Conservation (phyloP, 2,113 vertebrate species). For the Sylvilagus bachmani region DNA sequence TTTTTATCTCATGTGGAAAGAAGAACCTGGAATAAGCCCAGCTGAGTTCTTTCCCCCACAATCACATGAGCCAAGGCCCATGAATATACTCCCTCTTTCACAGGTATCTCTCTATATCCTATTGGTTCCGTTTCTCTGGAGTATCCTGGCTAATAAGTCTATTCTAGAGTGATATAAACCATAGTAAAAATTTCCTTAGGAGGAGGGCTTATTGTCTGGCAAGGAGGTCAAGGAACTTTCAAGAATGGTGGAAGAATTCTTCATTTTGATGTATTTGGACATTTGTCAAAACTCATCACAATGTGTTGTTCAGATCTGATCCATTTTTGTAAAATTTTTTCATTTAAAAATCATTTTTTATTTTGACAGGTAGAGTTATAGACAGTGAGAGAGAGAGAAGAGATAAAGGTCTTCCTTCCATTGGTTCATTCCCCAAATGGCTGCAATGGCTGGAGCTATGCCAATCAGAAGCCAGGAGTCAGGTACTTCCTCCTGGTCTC, state of each 20-base stretch:
- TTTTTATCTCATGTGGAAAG: too few species aligned
- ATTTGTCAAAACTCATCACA: constrained; percentile 16
- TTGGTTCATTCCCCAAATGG: too few species aligned
- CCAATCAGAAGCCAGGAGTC: too few species aligned
- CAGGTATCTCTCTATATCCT: neutral
- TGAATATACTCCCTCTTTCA: neutral
- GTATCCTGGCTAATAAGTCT: neutral
- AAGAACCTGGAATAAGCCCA: too few species aligned
- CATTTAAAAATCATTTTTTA: neutral
- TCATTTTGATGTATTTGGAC: constrained; percentile 41
- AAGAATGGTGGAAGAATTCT: neutral
- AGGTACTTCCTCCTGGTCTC: too few species aligned
- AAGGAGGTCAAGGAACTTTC: neutral
- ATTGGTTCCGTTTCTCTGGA: neutral
- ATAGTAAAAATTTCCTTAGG: neutral
- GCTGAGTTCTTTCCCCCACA: too few species aligned
- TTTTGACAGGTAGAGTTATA: too few species aligned
- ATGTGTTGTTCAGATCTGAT: neutral
- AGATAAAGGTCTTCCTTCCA: too few species aligned
- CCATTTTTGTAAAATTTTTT: constrained; percentile 38
- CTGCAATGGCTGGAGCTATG: too few species aligned
- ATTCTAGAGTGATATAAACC: neutral
- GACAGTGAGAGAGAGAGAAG: too few species aligned
- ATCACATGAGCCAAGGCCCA: too few species aligned
- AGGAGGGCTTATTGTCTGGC: neutral